Base-by-base conservation (phyloP, 92 coral and sea anemone species). In the Micromussa lordhowensis region DNA sequence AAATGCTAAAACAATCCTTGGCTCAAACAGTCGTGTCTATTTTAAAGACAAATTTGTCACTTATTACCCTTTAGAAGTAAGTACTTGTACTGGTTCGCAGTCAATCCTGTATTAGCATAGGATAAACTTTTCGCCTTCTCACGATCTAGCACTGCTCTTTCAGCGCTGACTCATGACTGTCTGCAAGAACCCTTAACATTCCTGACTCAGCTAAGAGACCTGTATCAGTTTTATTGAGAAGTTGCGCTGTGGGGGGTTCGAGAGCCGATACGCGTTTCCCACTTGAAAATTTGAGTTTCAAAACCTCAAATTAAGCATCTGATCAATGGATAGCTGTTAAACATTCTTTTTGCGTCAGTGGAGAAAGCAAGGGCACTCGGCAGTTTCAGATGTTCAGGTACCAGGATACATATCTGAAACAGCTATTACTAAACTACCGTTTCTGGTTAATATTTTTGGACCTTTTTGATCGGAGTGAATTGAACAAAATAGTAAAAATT, bases 241-340 rank as follows among this genome's bases (percentile, higher is more conserved):
- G 32, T 26, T 26, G 71, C 71, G 31, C 71, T 66, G 71, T 66
- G 71, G 71, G n/a, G 71, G 71, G 71, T 66, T 31, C 71, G 17
- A 44, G 32, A 66, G 71, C 71, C 9, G 18, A 24, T 24, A 24
- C 13, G 51, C 9, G 29, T 21, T 61, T 26, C 29, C 68, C 29
- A 22, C 68, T 61, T 61, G 30, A 61, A 61, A 21, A 9, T 61
- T 61, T 18, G 8, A 58, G 64, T 3, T 57, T 57, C 0, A 21
- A 57, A 57, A 57, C 63, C 63, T 57, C 22, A 57, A 57, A 58
- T 58, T 19, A 58, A 19, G 24, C 26, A 17, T n/a, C n/a, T n/a
- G n/a, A n/a, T 58, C 26, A 58, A 18, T 58, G 24, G 21, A 26
- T 3, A 59, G n/a, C 6, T 59, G 51, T 44, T 44, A 1, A 44